phyloP scores from a whole-genome alignment of 1,140 invertebrate genomes.

The Pseudomyrmex pallidus region DNA sequence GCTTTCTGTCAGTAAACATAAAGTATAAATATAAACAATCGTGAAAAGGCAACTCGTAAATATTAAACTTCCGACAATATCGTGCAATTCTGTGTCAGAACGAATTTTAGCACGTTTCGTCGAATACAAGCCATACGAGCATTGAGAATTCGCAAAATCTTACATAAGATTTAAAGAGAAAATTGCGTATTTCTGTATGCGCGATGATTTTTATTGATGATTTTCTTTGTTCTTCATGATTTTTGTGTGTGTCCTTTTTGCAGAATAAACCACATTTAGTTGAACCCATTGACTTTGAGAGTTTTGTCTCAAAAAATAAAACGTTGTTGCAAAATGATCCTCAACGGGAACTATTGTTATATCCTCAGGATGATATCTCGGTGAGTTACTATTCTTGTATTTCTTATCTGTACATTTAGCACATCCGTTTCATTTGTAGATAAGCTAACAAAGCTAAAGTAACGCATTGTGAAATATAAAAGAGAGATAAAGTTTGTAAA shows the following conservation, averaged over 20 bases:
- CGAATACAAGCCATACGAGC: not conserved
- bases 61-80: not conserved
- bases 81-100: not conserved
- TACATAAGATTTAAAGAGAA: not conserved
- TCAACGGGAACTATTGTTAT: conserved; percentile 94
- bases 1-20: not conserved
- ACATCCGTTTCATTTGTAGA: conserved; percentile 64
- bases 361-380: conserved; percentile 95
- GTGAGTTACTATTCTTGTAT: conserved; percentile 87
- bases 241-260: conserved; percentile 74
- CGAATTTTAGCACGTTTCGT: not conserved
- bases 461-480: conserved; percentile 9
- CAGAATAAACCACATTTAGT: conserved; percentile 92
- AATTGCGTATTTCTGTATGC: not conserved
- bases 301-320: conserved; percentile 95
- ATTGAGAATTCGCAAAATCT: not conserved
- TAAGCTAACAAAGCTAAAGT: conserved; percentile 47
- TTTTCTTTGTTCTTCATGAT: not conserved
- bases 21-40: conserved; percentile 4
- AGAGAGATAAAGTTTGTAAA: not conserved
- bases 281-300: conserved; percentile 96
- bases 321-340: conserved; percentile 97
- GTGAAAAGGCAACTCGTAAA: not conserved
- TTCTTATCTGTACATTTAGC: conserved; percentile 45
- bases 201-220: not conserved